phyloP scores from a whole-genome alignment of 2,888 invertebrate species.

The Athalia rosae region DNA sequence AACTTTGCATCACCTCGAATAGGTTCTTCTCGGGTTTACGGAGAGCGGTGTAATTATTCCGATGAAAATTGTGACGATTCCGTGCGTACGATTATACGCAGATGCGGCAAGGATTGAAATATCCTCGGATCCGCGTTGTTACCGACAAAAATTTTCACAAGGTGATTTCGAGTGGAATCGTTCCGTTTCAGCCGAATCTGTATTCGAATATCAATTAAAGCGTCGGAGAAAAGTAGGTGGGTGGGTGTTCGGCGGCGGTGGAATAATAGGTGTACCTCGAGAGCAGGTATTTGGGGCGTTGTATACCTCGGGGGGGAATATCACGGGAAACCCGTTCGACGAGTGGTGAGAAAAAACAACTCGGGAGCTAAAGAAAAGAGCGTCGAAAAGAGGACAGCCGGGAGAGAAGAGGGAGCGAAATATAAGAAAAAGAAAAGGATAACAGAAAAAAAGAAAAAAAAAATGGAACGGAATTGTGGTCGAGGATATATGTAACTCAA shows the following conservation, averaged over 20 bases:
- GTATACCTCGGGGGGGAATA: slow-evolving; percentile 31
- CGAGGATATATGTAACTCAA: slow-evolving; percentile 39
- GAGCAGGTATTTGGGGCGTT: slow-evolving; percentile 29
- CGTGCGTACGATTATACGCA: too few species aligned
- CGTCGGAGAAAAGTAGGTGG: slow-evolving; percentile 20
- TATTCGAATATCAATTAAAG: slow-evolving; percentile 24
- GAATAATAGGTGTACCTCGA: slow-evolving; percentile 32
- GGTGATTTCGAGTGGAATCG: too few species aligned
- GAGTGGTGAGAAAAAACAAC: slow-evolving; percentile 23
- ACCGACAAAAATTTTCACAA: too few species aligned
- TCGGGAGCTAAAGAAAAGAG: background rate
- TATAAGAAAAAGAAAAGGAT: background rate
- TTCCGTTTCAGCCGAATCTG: background rate
- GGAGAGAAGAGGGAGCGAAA: background rate
- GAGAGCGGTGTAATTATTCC: too few species aligned
- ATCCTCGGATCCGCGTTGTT: too few species aligned
- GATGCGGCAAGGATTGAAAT: too few species aligned
- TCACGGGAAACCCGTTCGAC: slow-evolving; percentile 37
- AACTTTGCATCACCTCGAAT: slow-evolving; percentile 11
- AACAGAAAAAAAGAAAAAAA: background rate
- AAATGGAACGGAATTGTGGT: slow-evolving; percentile 3
- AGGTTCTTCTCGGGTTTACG: background rate
- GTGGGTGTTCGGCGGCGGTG: slow-evolving; percentile 22
- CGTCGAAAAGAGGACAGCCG: background rate
- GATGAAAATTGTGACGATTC: too few species aligned